A percentile compares a stretch with the other conserved stretches of the same genome.
Evolutionary conservation across 2,797 vertebrate genomes (phyloP).

Genomic region (Eurystomus glaucurus): DNA sequence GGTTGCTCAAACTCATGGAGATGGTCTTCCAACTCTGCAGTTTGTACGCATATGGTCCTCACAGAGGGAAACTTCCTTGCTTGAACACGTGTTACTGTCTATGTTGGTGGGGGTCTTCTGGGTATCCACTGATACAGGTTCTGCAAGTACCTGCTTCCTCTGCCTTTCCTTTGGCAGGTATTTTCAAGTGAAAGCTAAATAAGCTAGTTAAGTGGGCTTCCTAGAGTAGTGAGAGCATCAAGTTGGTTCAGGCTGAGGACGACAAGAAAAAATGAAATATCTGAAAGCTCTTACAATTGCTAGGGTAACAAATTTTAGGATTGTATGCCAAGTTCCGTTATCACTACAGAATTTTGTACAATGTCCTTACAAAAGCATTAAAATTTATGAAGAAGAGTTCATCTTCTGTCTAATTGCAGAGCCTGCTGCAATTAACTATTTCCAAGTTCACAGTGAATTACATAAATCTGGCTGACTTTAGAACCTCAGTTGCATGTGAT

Average conservation of each 20-base stretch:
- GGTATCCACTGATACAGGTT: background rate
- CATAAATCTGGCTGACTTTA: background rate
- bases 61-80: background rate
- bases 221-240: background rate
- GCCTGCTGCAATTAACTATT: background rate
- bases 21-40: background rate
- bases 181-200: background rate
- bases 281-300: background rate
- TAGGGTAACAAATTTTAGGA: background rate
- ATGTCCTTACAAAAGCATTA: background rate
- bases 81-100: background rate
- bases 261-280: background rate
- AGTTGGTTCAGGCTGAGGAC: background rate
- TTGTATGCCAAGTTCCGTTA: background rate
- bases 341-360: background rate
- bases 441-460: background rate
- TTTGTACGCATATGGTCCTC: background rate
- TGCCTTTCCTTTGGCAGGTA: background rate
- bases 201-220: background rate
- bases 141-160: background rate
- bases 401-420: background rate
- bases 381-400: background rate
- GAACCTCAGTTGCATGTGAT: background rate
- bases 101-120: background rate
- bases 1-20: background rate